Evolutionary conservation across 2,888 invertebrate genomes (phyloP).

Genomic region (Teinopalpus imperialis): DNA sequence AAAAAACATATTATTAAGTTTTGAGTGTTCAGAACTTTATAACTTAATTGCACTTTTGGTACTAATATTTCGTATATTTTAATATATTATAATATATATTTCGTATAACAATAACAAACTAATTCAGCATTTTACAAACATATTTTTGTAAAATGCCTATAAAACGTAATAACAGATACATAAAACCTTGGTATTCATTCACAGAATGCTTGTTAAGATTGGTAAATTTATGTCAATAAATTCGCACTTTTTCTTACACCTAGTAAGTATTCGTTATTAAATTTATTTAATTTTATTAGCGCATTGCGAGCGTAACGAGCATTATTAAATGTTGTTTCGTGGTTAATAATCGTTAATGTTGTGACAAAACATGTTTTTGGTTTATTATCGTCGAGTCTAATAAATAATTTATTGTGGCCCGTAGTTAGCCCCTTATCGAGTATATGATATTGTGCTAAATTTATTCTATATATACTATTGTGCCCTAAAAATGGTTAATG

Average conservation of each 20-base stretch:
- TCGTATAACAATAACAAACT: too few species aligned
- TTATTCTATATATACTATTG: slow-evolving; percentile 49
- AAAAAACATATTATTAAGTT: too few species aligned
- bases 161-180: background rate
- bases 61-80: too few species aligned
- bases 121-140: too few species aligned
- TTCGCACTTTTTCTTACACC: slow-evolving; percentile 17
- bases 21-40: too few species aligned
- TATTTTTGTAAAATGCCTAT: too few species aligned
- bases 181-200: background rate
- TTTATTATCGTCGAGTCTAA: slow-evolving; percentile 35
- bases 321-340: slow-evolving; percentile 42
- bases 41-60: too few species aligned
- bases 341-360: slow-evolving; percentile 38
- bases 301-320: slow-evolving; percentile 37
- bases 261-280: slow-evolving; percentile 36
- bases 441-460: slow-evolving; percentile 38
- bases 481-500: slow-evolving; percentile 62
- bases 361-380: slow-evolving; percentile 45
- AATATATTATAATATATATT: too few species aligned
- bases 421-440: slow-evolving; percentile 41
- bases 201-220: background rate
- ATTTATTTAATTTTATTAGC: slow-evolving; percentile 50
- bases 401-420: slow-evolving; percentile 58
- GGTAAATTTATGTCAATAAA: slow-evolving; percentile 16